Conservation (phyloP, 1,140 invertebrate genomes). For the Glomeris maerens region DNA sequence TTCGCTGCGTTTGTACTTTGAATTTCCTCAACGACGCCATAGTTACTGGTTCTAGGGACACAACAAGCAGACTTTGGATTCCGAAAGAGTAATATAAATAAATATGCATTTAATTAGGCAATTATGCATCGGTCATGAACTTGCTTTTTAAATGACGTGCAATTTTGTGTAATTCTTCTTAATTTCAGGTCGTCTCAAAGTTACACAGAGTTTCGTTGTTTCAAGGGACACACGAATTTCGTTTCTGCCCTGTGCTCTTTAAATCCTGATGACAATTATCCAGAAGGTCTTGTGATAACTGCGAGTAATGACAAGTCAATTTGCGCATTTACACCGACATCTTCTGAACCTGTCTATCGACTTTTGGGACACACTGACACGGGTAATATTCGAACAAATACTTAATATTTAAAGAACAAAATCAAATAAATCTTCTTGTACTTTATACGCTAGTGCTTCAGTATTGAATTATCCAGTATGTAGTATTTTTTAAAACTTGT, state of each 20-base stretch:
- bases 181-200: conserved; percentile 2
- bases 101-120: conserved; percentile 7
- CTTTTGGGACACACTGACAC: conserved; percentile 67
- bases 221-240: conserved; percentile 71
- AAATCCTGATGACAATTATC: conserved; percentile 47
- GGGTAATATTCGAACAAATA: conserved; percentile 38
- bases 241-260: conserved; percentile 63
- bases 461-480: background rate
- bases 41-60: conserved; percentile 71
- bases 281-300: conserved; percentile 65
- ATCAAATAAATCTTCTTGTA: background rate
- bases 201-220: conserved; percentile 43
- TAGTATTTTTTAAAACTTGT: conserved; percentile 7
- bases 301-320: conserved; percentile 79
- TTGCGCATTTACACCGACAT: conserved; percentile 49
- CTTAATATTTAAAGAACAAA: background rate
- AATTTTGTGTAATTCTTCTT: conserved; percentile 1
- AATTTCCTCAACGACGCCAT: conserved; percentile 46
- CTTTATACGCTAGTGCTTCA: background rate
- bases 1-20: conserved; percentile 52
- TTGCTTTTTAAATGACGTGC: conserved; percentile 1
- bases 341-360: conserved; percentile 40
- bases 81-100: conserved; percentile 48
- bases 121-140: background rate
- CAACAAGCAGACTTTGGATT: conserved; percentile 68